phyloP scores from a whole-genome alignment of 2,797 vertebrate genomes.

The Artibeus jamaicensis region DNA sequence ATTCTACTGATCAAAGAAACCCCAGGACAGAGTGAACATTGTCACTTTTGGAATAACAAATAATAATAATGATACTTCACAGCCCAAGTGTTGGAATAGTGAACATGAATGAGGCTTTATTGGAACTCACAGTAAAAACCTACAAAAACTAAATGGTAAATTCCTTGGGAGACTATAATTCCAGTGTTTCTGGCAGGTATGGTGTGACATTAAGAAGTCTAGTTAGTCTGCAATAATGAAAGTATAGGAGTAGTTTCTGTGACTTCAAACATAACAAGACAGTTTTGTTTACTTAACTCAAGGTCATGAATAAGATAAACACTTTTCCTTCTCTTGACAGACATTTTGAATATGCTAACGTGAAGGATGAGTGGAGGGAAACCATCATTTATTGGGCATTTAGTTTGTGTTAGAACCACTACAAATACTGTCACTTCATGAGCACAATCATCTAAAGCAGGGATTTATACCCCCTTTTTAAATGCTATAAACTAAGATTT shows the following conservation, averaged over 20 bases:
- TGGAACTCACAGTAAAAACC: neutral
- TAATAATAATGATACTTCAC: neutral
- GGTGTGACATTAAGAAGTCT: neutral
- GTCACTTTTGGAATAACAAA: neutral
- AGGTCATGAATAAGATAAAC: neutral
- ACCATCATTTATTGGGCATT: neutral
- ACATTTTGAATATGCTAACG: neutral
- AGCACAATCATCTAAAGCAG: neutral
- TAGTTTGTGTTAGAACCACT: neutral
- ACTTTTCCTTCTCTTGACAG: neutral
- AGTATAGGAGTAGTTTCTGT: neutral
- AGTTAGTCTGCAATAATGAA: neutral
- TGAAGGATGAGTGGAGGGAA: neutral
- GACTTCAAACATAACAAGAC: neutral
- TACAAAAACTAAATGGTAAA: neutral
- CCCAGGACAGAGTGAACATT: neutral
- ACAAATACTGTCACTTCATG: neutral
- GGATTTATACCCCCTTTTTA: neutral
- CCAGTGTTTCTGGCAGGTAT: neutral
- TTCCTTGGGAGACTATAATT: neutral
- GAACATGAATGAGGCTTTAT: neutral
- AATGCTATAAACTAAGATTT: neutral
- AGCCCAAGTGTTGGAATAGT: neutral
- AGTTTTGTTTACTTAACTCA: neutral
- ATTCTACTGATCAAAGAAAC: neutral